Evolutionary conservation across 2,797 vertebrate species (phyloP), one percentile per base, ranked within the genome.

Genomic region (Sebastes wilsoni): DNA sequence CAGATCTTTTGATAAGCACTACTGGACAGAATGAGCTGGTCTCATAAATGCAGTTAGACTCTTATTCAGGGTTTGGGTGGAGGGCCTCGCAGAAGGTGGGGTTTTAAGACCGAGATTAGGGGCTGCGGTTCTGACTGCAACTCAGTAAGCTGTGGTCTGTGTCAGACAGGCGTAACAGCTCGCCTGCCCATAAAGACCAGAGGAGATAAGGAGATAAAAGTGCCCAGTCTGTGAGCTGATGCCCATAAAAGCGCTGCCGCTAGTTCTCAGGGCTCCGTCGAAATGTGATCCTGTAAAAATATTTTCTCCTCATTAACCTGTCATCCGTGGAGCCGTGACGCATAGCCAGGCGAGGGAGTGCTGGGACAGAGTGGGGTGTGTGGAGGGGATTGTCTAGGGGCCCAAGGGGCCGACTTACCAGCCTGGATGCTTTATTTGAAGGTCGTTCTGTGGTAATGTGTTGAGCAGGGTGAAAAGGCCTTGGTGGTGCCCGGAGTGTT

Each of bases 221-320:
- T 88, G 79, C 70, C 92, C 83, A 52, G 86, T 80, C 85, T 90
- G 88, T 28, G 91, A 90, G 93, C 82, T 90, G 89, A 91, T 87
- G 92, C 91, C 94, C 90, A 88, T 95, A 94, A 95, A 94, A 94
- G 85, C 7, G 12, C 89, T 91, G 91, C 94, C 92, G 90, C 92
- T 86, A 85, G 90, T 93, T 94, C 89, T 91, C 84, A 79, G 77
- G 79, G 87, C 85, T 87, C 81, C 22, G 84, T 84, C 49, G 96
- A 95, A 96, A 96, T 79, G 80, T 64, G 92, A 96, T 95, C 96
- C 92, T 95, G 90, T 95, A 95, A 95, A 96, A 96, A 96, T 95
- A 96, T 96, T 96, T 96, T 96, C 94, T 95, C 93, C 93, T 96
- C 95, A 96, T 96, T 96, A 96, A 96, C 94, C 94, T 96, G 96